Conservation (phyloP, 2,888 invertebrate species). For the Trichogramma dendrolimi region DNA sequence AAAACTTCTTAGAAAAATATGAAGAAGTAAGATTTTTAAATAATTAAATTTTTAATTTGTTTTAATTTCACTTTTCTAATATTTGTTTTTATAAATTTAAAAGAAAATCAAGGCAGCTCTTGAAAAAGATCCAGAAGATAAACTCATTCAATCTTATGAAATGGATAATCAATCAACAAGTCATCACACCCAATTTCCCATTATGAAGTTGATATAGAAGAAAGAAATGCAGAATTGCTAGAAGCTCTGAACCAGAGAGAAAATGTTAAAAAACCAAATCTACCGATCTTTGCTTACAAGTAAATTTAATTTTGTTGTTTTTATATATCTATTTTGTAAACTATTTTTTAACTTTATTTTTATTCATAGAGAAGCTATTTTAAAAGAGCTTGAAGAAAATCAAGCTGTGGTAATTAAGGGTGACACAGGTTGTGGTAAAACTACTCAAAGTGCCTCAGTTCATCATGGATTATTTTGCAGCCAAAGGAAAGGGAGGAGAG, state of each 20-base stretch:
- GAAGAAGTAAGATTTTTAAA: conserved; percentile 45
- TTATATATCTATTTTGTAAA: neutral
- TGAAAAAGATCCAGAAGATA: conserved; percentile 2
- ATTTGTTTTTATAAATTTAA: neutral
- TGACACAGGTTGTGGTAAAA: conserved; percentile 72
- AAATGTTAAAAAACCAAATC: conserved; percentile 21
- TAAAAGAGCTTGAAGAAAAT: conserved; percentile 54
- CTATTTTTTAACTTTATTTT: conserved; percentile 12
- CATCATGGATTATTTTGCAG: conserved; percentile 56
- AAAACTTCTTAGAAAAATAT: conserved; percentile 53
- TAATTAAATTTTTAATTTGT: neutral
- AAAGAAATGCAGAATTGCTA: conserved; percentile 20
- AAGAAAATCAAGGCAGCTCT: neutral
- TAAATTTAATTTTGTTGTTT: conserved; percentile 32
- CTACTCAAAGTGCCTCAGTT: conserved; percentile 68
- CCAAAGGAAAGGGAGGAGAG: conserved; percentile 47
- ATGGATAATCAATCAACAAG: neutral
- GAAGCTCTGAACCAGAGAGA: conserved; percentile 6
- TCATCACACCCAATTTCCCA: conserved; percentile 19
- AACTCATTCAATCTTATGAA: neutral
- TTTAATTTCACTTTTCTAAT: neutral
- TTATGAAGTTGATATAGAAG: neutral
- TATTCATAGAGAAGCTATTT: conserved; percentile 53
- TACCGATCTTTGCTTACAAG: conserved; percentile 51
- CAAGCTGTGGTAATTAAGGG: conserved; percentile 63